Percentiles rank a stretch among this genome's conserved stretches.
Conservation (phyloP, 2,797 vertebrate species). For the Sarcophilus harrisii region DNA sequence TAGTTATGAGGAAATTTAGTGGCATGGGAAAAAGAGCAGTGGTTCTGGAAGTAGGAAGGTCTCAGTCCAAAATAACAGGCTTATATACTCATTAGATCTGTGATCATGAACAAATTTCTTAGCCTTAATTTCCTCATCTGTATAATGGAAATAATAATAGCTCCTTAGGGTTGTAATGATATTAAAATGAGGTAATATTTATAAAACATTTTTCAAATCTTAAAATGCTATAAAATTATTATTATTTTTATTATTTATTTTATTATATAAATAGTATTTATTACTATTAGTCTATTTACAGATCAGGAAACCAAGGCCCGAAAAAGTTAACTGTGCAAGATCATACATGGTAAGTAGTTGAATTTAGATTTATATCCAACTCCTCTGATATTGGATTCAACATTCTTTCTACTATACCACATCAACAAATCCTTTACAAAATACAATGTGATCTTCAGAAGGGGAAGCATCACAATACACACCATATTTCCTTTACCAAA, state of each 20-base stretch:
- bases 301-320: background rate
- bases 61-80: background rate
- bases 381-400: background rate
- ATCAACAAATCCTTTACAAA: constrained; percentile 41
- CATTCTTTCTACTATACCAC: background rate
- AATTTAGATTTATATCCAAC: background rate
- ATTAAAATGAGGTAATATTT: background rate
- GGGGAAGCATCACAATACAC: constrained; percentile 43
- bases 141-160: background rate
- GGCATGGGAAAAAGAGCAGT: background rate
- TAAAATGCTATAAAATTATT: background rate
- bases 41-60: background rate
- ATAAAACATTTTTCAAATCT: background rate
- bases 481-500: constrained; percentile 23
- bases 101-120: background rate
- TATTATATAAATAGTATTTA: no score
- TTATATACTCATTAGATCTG: background rate
- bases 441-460: constrained; percentile 41
- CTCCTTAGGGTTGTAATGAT: background rate
- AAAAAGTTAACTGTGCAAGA: background rate
- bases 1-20: background rate
- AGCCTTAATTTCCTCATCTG: background rate
- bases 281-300: background rate
- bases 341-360: background rate
- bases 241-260: no score